Evolutionary conservation across 1,140 invertebrate genomes (phyloP).

Genomic region (Asobara japonica): DNA sequence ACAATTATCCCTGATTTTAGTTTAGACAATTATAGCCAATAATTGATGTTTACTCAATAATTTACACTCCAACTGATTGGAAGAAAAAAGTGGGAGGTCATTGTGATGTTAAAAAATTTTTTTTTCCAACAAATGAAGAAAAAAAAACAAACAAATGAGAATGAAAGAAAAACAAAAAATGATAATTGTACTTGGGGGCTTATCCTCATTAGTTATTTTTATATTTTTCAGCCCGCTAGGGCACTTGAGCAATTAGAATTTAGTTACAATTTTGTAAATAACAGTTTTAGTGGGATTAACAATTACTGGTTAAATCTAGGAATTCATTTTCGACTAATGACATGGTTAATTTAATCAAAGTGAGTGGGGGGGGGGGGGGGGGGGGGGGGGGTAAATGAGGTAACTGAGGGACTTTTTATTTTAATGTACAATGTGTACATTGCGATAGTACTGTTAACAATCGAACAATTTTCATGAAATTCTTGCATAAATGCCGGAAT

Average conservation of each 20-base stretch:
- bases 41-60: no score
- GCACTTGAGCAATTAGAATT: neutral
- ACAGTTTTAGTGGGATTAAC: neutral
- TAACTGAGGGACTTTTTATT: no score
- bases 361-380: no score
- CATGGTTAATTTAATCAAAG: neutral
- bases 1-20: no score
- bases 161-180: neutral
- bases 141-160: neutral
- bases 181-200: neutral
- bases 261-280: neutral
- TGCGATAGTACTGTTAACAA: neutral
- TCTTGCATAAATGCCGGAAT: neutral
- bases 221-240: neutral
- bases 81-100: neutral
- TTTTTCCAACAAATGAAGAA: neutral
- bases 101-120: constrained; percentile 6
- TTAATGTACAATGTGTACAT: constrained; percentile 5
- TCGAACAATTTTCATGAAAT: neutral
- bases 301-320: neutral
- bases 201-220: neutral
- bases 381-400: no score
- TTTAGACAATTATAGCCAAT: constrained; percentile 2
- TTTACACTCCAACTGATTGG: no score
- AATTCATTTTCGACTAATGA: neutral